phyloP scores from a whole-genome alignment of 2,113 vertebrate genomes.

The Grammomys dolichurus region DNA sequence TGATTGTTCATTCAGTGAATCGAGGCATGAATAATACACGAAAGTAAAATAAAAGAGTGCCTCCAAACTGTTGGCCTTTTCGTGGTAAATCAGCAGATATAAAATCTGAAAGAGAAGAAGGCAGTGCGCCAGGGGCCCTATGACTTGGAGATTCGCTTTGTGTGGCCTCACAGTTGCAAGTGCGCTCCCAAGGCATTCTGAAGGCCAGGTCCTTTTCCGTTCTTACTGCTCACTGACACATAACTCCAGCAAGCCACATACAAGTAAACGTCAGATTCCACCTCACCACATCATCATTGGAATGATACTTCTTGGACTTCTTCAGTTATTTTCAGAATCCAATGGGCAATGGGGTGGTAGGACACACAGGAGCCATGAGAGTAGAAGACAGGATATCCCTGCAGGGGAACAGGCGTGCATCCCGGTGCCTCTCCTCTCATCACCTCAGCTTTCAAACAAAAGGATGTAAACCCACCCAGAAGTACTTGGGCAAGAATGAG shows the following conservation, averaged over 20 bases:
- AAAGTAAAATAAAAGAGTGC: neutral
- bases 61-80: neutral
- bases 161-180: neutral
- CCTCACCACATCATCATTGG: neutral
- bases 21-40: neutral
- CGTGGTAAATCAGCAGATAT: neutral
- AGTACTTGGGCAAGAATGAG: neutral
- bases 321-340: neutral
- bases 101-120: constrained; percentile 35
- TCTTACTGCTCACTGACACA: neutral
- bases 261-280: neutral
- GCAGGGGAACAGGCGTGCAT: neutral
- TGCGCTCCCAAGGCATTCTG: neutral
- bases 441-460: neutral
- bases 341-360: fast-evolving
- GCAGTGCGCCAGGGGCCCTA: neutral
- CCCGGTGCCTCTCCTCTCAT: neutral
- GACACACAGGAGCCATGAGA: neutral
- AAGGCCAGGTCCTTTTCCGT: neutral
- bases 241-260: neutral
- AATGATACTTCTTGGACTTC: neutral
- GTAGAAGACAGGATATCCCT: neutral
- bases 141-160: neutral
- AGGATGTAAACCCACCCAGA: neutral
- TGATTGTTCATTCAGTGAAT: neutral